Evolutionary conservation across 1,140 invertebrate species (phyloP).

Genomic region (Oppia nitens): DNA sequence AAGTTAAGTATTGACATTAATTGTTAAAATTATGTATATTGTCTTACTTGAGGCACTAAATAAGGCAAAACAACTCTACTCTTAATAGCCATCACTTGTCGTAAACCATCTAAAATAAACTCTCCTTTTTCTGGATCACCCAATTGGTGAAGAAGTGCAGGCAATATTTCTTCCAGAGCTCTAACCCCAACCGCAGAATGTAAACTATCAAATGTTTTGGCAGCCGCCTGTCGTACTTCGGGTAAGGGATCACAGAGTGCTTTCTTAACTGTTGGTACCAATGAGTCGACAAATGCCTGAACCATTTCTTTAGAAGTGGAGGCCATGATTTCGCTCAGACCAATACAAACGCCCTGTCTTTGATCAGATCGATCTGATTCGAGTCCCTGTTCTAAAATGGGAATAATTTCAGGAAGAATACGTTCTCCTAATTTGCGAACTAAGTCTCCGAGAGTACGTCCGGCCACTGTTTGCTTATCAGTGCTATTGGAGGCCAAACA

Average conservation of each 20-base stretch:
- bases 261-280: constrained; percentile 90
- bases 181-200: constrained; percentile 82
- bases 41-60: constrained; percentile 55
- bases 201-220: constrained; percentile 87
- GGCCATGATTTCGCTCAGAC: constrained; percentile 91
- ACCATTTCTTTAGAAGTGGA: constrained; percentile 92
- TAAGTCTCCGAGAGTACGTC: constrained; percentile 85
- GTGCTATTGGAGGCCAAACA: constrained; percentile 87
- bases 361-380: constrained; percentile 79
- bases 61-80: constrained; percentile 86
- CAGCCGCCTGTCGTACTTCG: constrained; percentile 81
- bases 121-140: constrained; percentile 56
- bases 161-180: constrained; percentile 93
- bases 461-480: constrained; percentile 88
- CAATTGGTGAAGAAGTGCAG: constrained; percentile 58
- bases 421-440: constrained; percentile 94
- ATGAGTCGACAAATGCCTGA: constrained; percentile 74
- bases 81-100: constrained; percentile 93
- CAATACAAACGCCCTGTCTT: constrained; percentile 93
- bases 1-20: constrained; percentile 8
- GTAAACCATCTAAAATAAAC: constrained; percentile 75
- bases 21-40: background rate
- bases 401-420: constrained; percentile 93
- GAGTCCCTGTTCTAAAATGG: constrained; percentile 81
- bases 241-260: constrained; percentile 81